Base-by-base conservation (phyloP, 1,140 invertebrate species). In the Arctopsyche grandis region DNA sequence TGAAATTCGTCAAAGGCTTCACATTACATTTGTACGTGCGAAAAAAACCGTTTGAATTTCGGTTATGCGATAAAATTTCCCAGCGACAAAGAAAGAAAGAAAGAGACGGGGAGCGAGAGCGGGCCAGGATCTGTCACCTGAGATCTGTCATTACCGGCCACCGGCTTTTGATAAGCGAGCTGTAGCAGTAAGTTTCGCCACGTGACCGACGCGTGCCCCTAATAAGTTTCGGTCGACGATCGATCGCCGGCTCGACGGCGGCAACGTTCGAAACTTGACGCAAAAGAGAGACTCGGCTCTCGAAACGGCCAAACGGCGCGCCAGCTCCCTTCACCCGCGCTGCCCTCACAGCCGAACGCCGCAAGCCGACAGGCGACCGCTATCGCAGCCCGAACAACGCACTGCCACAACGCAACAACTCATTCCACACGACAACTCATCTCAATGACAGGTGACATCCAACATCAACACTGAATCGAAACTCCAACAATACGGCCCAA, bases 181-280 rank as follows among this genome's bases (percentile, higher is more conserved):
- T 7, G 24, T 14, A n/a, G 24, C 38, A 5, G 5, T 10, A 21
- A 38, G 29, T 38, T 38, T 38, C 29, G 29, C 48, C 48, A 52
- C 48, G 48, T 52, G 48, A 52, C 48, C 16, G 16, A 12, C 48
- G 48, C 48, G 48, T 52, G 48, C 48, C 48, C 12, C 16, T 52
- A 14, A 16, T 52, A 52, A 52, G 48, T 52, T 52, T 12, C 85
- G 86, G 85, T 86, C 85, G 86, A 83, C 80, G 84, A 80, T 84
- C 84, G 85, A 84, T 83, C 84, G 84, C 85, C 84, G 85, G 85
- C 83, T 16, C 48, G 56, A 83, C 84, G 85, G 83, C 84, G 83
- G 81, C 84, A 85, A 86, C 80, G 83, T 82, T 84, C 84, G 84
- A 84, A 86, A 84, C 84, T 74, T 22, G 5, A 4, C n/a, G n/a